These are phyloP conservation scores for Urosaurus nigricauda DNA, from an alignment of 2,797 vertebrate genomes.

Conservation along the genomic window DNA sequence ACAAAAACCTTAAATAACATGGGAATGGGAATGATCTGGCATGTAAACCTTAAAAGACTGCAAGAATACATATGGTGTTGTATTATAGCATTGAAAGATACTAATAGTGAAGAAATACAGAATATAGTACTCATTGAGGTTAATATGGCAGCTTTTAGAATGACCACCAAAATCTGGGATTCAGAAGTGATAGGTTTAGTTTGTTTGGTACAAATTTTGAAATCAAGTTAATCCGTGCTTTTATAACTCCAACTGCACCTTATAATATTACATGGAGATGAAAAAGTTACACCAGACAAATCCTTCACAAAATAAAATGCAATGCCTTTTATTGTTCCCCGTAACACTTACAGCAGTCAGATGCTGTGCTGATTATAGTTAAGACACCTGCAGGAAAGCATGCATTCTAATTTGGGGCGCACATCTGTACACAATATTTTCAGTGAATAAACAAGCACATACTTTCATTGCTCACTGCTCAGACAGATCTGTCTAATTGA, in stretches of 20 bases:
- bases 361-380: background rate
- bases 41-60: background rate
- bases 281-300: background rate
- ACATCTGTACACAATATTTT: background rate
- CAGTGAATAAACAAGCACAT: background rate
- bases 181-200: background rate
- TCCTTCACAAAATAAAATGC: background rate
- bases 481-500: background rate
- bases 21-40: background rate
- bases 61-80: background rate
- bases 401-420: background rate
- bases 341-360: background rate
- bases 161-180: background rate
- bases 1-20: background rate
- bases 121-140: background rate
- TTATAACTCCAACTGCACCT: background rate
- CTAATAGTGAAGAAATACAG: background rate
- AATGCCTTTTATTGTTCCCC: background rate
- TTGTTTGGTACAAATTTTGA: background rate
- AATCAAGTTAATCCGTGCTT: background rate
- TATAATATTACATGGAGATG: background rate
- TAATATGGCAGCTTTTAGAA: background rate
- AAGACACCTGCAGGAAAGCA: constrained; percentile 9
- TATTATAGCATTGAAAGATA: background rate
- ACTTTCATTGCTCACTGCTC: background rate